phyloP scores from a whole-genome alignment of 2,888 invertebrate genomes.

The Peribatodes rhomboidaria region DNA sequence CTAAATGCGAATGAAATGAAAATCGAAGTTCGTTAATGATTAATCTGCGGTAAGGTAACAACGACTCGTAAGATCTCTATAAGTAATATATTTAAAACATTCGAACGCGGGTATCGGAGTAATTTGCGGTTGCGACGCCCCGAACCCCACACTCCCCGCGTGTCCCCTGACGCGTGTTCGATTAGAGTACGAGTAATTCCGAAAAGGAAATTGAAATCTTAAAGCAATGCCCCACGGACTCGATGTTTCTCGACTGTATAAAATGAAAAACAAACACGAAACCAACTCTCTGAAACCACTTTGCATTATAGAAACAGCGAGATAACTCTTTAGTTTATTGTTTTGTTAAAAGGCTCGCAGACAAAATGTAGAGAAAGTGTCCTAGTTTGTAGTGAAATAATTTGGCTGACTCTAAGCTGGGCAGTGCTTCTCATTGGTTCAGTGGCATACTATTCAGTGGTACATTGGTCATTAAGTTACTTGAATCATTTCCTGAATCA shows the following conservation, averaged over 20 bases:
- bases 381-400: slow-evolving; percentile 61
- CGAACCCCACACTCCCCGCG: slow-evolving; percentile 53
- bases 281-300: slow-evolving; percentile 42
- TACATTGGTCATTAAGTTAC: too few species aligned
- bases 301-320: slow-evolving; percentile 43
- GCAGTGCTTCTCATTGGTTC: slow-evolving; percentile 48
- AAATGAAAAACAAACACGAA: slow-evolving; percentile 75
- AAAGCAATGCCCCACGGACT: slow-evolving; percentile 83
- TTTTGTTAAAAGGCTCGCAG: slow-evolving; percentile 35
- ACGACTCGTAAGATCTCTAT: slow-evolving; percentile 69
- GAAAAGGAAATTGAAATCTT: slow-evolving; percentile 87
- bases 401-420: slow-evolving; percentile 52
- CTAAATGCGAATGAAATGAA: slow-evolving; percentile 35
- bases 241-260: slow-evolving; percentile 73
- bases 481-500: too few species aligned
- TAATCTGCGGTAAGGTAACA: slow-evolving; percentile 57
- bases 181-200: slow-evolving; percentile 86
- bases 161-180: slow-evolving; percentile 84
- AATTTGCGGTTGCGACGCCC: slow-evolving; percentile 80
- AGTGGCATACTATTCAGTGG: slow-evolving; percentile 42
- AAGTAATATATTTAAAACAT: slow-evolving; percentile 79
- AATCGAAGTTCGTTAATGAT: slow-evolving; percentile 71
- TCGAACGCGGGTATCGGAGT: slow-evolving; percentile 75
- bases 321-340: slow-evolving; percentile 36
- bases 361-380: slow-evolving; percentile 35